Base-by-base conservation (phyloP, 2,113 vertebrate species). In the Misgurnus anguillicaudatus region DNA sequence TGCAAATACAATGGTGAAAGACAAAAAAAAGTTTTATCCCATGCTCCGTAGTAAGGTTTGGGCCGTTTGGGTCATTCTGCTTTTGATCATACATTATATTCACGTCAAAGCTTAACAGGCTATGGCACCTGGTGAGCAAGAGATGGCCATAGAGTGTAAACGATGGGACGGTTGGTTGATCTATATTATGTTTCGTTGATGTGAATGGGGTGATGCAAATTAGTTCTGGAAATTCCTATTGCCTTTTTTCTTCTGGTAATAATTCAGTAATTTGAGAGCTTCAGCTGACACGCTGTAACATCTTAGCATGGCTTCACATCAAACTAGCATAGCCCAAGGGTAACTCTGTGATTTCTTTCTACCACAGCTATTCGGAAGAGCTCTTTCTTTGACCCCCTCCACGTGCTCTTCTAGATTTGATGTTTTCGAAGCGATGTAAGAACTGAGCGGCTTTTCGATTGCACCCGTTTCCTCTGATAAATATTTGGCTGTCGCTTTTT, bases 261-360 rank as follows among this genome's bases (percentile, higher is more conserved):
- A 94, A 94, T 95, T 95, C 92, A 95, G 94, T 93, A 93, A 94
- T 95, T 95, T 94, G 91, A 93, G 95, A 94, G 94, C 94, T 96
- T 92, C 96, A 96, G 94, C 95, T 97, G 89, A 91, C 91, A 95
- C 93, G 97, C 97, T 98, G 95, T 97, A 97, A 98, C 94, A 96
- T 98, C 78, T 97, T 98, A 98, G 97, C 97, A 98, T 98, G 97
- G 97, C 97, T 98, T 98, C 95, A 97, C 95, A 96, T 94, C 94
- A 92, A 91, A 94, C 92, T 96, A 96, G 95, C 94, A 94, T 96
- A 95, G 95, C 95, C 94, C 93, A 82, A 87, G 92, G 89, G 86
- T 90, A 87, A 88, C 89, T 90, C 88, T 88, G 85, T 86, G 90
- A 90, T 90, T 94, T 92, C 86, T 87, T 89, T 85, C 91, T 91